A percentile compares a stretch with the other conserved stretches of the same genome.
These are phyloP conservation scores for Chaetura pelagica DNA, from an alignment of 2,113 vertebrate species.

Conservation along the genomic window DNA sequence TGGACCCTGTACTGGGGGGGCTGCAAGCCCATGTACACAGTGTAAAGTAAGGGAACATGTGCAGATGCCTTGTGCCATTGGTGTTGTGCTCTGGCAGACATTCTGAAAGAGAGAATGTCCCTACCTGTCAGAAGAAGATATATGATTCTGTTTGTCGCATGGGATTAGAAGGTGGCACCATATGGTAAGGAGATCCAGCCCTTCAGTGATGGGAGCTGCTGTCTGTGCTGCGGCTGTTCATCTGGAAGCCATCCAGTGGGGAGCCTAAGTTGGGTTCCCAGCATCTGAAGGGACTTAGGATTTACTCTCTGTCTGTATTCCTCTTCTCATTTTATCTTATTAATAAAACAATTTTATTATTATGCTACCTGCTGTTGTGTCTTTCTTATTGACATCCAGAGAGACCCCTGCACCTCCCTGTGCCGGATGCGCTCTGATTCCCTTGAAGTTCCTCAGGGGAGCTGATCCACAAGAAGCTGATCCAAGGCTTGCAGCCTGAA, in stretches of 20 bases:
- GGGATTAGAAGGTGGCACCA: background rate
- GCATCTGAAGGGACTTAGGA: background rate
- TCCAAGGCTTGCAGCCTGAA: background rate
- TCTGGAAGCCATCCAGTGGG: background rate
- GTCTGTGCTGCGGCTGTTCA: background rate
- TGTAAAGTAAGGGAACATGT: background rate
- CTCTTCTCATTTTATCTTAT: background rate
- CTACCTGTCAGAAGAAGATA: background rate
- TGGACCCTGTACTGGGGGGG: background rate
- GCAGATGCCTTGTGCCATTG: background rate
- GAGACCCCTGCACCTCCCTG: accelerated
- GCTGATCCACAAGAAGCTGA: background rate
- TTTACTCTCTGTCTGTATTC: background rate
- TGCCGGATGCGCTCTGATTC: background rate
- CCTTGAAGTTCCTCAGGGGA: background rate
- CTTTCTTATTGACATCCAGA: background rate
- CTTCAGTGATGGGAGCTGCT: background rate
- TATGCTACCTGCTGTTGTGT: accelerated
- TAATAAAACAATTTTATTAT: background rate
- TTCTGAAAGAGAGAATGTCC: background rate
- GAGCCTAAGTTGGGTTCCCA: background rate
- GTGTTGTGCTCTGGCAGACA: background rate
- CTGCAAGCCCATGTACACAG: background rate
- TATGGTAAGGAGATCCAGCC: background rate
- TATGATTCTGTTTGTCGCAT: background rate